Percentiles rank a stretch among this genome's conserved stretches.
phyloP scores from a whole-genome alignment of 2,113 vertebrate species.

The Phasianus colchicus region DNA sequence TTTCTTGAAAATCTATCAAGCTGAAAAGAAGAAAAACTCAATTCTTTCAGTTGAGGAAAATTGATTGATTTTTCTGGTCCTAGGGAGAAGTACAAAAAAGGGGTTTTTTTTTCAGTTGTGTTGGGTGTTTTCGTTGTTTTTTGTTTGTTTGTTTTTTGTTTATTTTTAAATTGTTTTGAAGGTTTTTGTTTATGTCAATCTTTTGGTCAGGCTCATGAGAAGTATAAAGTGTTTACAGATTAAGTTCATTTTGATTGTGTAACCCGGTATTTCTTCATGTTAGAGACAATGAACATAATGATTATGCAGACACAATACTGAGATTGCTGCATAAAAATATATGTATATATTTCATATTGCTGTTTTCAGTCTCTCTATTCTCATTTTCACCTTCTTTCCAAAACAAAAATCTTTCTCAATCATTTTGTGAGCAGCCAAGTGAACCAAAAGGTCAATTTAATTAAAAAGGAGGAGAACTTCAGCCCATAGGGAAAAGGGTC shows the following conservation, averaged over 20 bases:
- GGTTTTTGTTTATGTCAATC: neutral
- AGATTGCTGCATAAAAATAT: slow-evolving; percentile 32
- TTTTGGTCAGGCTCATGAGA: neutral
- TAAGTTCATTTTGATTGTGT: neutral
- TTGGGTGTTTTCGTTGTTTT: too few species aligned
- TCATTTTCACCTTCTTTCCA: slow-evolving; percentile 65
- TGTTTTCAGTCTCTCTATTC: slow-evolving; percentile 71
- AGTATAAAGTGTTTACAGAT: neutral
- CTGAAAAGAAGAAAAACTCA: neutral
- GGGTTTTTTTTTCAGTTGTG: neutral
- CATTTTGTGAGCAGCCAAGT: slow-evolving; percentile 77
- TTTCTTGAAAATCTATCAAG: neutral
- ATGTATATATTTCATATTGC: slow-evolving; percentile 50
- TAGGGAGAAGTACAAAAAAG: neutral
- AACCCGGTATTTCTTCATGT: slow-evolving; percentile 63
- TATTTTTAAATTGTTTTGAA: neutral
- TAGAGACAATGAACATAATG: slow-evolving; percentile 62
- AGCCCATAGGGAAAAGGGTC: slow-evolving; percentile 51
- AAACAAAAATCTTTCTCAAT: slow-evolving; percentile 74
- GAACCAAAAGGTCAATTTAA: slow-evolving; percentile 83
- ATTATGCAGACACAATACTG: slow-evolving; percentile 63
- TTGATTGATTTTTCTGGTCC: neutral
- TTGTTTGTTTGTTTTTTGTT: neutral
- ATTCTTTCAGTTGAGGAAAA: neutral
- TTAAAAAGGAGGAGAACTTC: slow-evolving; percentile 79